Base-by-base conservation (phyloP, 2,888 invertebrate genomes). In the Leptopilina drosophilae region DNA sequence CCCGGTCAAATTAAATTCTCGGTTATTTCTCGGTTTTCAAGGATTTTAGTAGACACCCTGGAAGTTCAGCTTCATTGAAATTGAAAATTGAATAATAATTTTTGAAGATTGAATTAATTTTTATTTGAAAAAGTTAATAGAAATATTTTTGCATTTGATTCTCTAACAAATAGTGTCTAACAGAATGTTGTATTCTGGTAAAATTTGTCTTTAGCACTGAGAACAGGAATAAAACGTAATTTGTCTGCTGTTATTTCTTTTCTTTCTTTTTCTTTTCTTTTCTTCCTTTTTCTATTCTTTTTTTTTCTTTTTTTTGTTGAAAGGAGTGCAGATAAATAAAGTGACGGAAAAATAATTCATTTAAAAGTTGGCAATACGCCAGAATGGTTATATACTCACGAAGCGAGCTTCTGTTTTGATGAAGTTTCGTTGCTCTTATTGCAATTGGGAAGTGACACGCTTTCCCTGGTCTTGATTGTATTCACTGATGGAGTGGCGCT, bases 391-490 rank as follows among this genome's bases (percentile, higher is more conserved):
- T 20, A 20, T 20, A 87, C 88, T 85, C 78, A 88, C 88, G 65
- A 77, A 46, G 81, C 40, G 59, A 84, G 59, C 66, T 85, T 88
- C 64, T 84, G 85, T 77, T 86, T 86, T 15, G 56, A 42, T 0
- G 80, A 78, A 73, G 78, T 85, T 64, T 83, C 85, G 76, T 65
- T 84, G 75, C 56, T 78, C 64, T 87, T 88, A 78, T 82, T 85
- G 83, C 87, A 86, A 67, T 77, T 88, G 7, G 88, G 84, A 33
- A 84, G 81, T 14, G 87, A 86, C 8, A 75, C 78, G 56, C 83
- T 87, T 49, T 89, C 88, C 65, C 87, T 90, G 7, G 85, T 64
- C 65, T 85, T 85, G 12, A 83, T 82, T 7, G 92, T 62, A 92
- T 83, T 86, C 89, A 88, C 64, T 56, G 33, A 90, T 49, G 42